Conservation (phyloP, 1,140 invertebrate genomes). For the Acromyrmex charruanus region DNA sequence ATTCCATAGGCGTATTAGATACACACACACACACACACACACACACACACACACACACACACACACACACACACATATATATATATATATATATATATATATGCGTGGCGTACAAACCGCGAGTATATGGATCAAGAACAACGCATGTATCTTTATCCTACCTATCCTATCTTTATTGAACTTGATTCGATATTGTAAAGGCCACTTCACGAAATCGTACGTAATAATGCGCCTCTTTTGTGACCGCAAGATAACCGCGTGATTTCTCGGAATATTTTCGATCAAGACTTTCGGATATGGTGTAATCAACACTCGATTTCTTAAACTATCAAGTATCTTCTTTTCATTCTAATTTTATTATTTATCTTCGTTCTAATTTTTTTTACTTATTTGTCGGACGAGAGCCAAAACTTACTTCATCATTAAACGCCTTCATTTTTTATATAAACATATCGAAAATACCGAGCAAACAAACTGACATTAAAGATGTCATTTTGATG, state of each 20-base stretch:
- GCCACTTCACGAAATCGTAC: background rate
- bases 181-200: slow-evolving; percentile 6
- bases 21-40: too few species aligned
- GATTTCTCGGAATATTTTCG: slow-evolving; percentile 24
- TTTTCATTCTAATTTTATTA: background rate
- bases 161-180: background rate
- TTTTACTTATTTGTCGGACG: background rate
- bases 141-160: background rate
- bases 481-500: too few species aligned
- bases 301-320: slow-evolving; percentile 1
- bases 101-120: background rate
- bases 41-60: too few species aligned
- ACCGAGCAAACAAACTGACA: background rate
- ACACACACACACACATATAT: too few species aligned
- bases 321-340: background rate
- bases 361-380: background rate
- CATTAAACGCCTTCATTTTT: background rate
- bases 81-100: too few species aligned
- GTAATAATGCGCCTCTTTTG: background rate
- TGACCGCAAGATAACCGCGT: slow-evolving; percentile 1
- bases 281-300: background rate
- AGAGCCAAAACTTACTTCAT: background rate
- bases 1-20: background rate
- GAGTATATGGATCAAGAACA: slow-evolving; percentile 31
- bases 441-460: background rate